Evolutionary conservation across 2,888 invertebrate genomes (phyloP).

Genomic region (Diaprepes abbreviatus): DNA sequence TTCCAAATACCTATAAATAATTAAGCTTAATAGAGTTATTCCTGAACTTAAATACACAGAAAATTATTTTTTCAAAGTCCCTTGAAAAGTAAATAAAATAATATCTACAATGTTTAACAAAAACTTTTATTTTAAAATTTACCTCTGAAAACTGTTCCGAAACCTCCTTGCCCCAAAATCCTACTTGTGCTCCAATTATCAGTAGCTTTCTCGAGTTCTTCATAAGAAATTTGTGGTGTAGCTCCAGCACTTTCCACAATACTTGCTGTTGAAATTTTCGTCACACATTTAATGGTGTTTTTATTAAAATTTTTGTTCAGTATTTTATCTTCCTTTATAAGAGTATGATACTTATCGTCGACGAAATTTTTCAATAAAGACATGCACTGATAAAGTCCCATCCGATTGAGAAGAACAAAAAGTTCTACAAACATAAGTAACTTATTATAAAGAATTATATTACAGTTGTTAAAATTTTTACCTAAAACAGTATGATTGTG

Average conservation of each 20-base stretch:
- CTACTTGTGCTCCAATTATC: conserved; percentile 81
- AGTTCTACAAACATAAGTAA: conserved; percentile 71
- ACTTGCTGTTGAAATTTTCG: conserved; percentile 56
- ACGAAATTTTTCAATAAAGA: conserved; percentile 77
- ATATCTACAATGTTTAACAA: no score
- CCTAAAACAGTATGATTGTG: conserved; percentile 80
- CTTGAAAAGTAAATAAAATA: no score
- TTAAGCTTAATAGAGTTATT: no score
- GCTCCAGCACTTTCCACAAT: conserved; percentile 65
- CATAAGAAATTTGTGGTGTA: conserved; percentile 77
- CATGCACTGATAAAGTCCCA: conserved; percentile 85
- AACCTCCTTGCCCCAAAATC: conserved; percentile 89
- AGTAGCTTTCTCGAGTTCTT: conserved; percentile 83
- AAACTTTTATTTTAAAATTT: no score
- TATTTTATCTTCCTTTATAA: conserved; percentile 66
- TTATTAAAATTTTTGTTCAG: conserved; percentile 34
- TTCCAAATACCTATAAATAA: conserved; percentile 80
- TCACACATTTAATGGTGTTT: conserved; percentile 60
- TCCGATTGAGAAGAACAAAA: conserved; percentile 80
- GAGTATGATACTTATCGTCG: conserved; percentile 74
- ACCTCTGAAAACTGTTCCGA: conserved; percentile 92
- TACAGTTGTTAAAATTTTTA: no score
- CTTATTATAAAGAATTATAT: no score
- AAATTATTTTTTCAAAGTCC: no score
- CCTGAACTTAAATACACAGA: no score